phyloP scores from a whole-genome alignment of 2,797 vertebrate species.

The Sebastes elongatus region DNA sequence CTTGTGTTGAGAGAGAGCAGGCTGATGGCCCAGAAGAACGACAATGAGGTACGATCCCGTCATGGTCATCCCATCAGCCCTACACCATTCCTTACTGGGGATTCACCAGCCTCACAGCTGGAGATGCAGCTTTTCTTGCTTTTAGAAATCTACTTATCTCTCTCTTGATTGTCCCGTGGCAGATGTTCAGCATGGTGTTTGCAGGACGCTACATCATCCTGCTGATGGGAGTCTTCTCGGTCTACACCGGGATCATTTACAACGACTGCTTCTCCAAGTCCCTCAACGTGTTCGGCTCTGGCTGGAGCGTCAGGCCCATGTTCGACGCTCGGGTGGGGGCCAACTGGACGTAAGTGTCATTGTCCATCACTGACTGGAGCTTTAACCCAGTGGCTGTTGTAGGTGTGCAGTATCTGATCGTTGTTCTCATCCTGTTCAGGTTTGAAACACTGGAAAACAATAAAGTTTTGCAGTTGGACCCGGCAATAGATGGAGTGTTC shows the following conservation, averaged over 20 bases:
- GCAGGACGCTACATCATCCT: slow-evolving; percentile 97
- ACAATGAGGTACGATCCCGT: slow-evolving; percentile 89
- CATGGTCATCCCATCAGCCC: slow-evolving; percentile 13
- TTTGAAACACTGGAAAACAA: slow-evolving; percentile 77
- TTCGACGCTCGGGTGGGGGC: slow-evolving; percentile 72
- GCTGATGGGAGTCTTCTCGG: slow-evolving; percentile 95
- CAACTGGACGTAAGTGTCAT: slow-evolving; percentile 91
- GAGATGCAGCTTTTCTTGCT: neutral
- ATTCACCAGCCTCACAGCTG: neutral
- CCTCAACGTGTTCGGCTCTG: slow-evolving; percentile 93
- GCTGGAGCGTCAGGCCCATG: slow-evolving; percentile 96
- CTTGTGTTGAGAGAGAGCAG: slow-evolving; percentile 94
- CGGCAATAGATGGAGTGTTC: slow-evolving; percentile 88
- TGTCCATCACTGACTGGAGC: neutral
- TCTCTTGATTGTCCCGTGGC: neutral
- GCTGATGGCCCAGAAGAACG: slow-evolving; percentile 94
- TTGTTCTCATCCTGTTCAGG: slow-evolving; percentile 67
- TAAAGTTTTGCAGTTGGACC: slow-evolving; percentile 89
- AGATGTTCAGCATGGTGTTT: slow-evolving; percentile 98
- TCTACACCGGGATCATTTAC: slow-evolving; percentile 98
- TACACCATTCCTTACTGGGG: neutral
- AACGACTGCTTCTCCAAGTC: slow-evolving; percentile 99
- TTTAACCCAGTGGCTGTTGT: neutral
- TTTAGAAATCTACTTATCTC: no score
- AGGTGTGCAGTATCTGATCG: neutral